A percentile compares a stretch with the other conserved stretches of the same genome.
phyloP scores from a whole-genome alignment of 1,140 invertebrate genomes.

The Teleogryllus occipitalis region DNA sequence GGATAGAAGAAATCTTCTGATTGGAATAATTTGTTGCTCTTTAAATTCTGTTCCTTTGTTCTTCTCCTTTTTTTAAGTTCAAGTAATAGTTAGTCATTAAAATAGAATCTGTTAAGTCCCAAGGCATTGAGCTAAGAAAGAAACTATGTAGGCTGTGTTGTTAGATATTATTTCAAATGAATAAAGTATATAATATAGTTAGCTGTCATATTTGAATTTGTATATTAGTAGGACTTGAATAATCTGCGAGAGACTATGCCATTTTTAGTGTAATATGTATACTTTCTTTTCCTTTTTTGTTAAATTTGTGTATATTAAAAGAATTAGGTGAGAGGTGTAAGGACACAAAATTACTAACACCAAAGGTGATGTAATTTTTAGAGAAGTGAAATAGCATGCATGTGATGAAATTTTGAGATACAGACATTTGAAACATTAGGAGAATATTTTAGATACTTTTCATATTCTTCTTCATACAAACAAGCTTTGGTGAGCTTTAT shows the following conservation, averaged over 20 bases:
- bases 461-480: not conserved
- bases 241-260: not conserved
- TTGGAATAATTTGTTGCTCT: too few species aligned
- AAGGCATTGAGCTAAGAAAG: not conserved
- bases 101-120: not conserved
- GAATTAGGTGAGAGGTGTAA: too few species aligned
- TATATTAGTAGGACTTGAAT: not conserved
- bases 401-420: not conserved
- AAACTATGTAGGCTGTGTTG: conserved; percentile 4
- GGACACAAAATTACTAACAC: too few species aligned
- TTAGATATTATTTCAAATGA: not conserved
- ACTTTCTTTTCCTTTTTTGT: too few species aligned
- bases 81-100: not conserved
- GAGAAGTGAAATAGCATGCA: not conserved
- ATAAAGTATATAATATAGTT: not conserved
- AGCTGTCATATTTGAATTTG: not conserved
- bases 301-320: too few species aligned
- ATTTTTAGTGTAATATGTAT: too few species aligned
- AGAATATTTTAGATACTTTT: not conserved
- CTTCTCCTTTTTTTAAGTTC: too few species aligned
- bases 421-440: conserved; percentile 4
- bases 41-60: too few species aligned
- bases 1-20: too few species aligned
- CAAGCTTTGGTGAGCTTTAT: conserved; percentile 1
- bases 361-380: not conserved